Conservation (phyloP, 2,797 vertebrate species). For the Scolopax rusticola region DNA sequence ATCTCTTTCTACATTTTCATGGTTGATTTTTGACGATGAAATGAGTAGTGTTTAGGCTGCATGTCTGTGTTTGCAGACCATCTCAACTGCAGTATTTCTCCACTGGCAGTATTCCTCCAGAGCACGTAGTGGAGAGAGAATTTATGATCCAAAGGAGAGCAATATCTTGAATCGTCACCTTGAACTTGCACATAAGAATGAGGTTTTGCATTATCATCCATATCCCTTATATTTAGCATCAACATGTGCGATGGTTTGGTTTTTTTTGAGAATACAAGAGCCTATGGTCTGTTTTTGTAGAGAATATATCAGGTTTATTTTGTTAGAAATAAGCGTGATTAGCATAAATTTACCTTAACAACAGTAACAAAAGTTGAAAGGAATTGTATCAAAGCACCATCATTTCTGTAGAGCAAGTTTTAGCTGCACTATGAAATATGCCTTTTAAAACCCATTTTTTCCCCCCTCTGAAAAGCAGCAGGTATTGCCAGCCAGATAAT, state of each 20-base stretch:
- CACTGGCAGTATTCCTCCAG: not conserved
- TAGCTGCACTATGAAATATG: constrained; percentile 4
- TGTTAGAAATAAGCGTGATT: not conserved
- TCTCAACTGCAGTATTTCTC: not conserved
- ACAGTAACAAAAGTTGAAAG: not conserved
- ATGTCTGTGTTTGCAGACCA: not conserved
- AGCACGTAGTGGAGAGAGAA: not conserved
- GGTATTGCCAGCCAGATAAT: constrained; percentile 12
- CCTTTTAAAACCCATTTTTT: not conserved
- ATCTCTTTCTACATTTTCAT: not conserved
- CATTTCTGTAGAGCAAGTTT: constrained; percentile 7
- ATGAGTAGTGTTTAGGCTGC: not conserved
- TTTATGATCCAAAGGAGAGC: not conserved
- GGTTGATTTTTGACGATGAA: not conserved
- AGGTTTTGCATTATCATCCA: not conserved
- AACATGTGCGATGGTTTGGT: accelerated
- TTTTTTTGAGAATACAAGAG: not conserved
- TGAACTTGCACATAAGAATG: not conserved
- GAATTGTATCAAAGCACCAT: not conserved
- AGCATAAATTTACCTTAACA: constrained; percentile 34
- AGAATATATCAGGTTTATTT: not conserved
- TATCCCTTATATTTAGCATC: not conserved
- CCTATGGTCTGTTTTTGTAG: not conserved
- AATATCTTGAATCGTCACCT: not conserved
- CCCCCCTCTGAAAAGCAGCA: constrained; percentile 9